Percentiles rank a stretch among this genome's conserved stretches.
Evolutionary conservation across 2,888 invertebrate species (phyloP).

Genomic region (Anodontia alba): DNA sequence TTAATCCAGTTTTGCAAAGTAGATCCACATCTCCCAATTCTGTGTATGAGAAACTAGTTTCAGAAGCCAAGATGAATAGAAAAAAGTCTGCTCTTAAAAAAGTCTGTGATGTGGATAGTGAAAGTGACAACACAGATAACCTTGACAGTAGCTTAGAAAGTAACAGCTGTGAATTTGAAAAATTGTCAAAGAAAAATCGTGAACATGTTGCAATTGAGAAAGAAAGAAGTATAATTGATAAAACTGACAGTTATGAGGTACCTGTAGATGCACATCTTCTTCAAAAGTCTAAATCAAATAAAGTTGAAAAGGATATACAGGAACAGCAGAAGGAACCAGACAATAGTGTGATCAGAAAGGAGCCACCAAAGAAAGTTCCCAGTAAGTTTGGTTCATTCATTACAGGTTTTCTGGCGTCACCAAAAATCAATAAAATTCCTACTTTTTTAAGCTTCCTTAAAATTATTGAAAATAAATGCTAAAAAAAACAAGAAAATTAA

Average conservation of each 20-base stretch:
- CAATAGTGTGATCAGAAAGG: background rate
- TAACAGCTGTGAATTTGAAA: background rate
- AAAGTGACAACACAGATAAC: background rate
- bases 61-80: constrained; percentile 64
- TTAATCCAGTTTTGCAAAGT: constrained; percentile 69
- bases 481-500: no score
- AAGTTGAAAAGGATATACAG: background rate
- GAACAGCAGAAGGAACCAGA: background rate
- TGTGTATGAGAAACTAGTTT: constrained; percentile 75
- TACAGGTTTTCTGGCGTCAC: no score
- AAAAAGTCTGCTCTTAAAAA: constrained; percentile 15
- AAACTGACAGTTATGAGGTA: background rate
- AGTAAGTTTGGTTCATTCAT: background rate
- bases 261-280: background rate
- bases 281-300: background rate
- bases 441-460: no score
- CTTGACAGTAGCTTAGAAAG: background rate
- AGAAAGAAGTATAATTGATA: background rate
- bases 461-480: no score
- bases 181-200: background rate
- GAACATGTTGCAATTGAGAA: background rate
- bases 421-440: no score
- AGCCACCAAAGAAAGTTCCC: background rate
- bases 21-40: constrained; percentile 80
- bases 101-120: background rate